Percentiles rank a stretch among this genome's conserved stretches.
Evolutionary conservation across 2,113 vertebrate species (phyloP).

Genomic region (Pavo muticus): DNA sequence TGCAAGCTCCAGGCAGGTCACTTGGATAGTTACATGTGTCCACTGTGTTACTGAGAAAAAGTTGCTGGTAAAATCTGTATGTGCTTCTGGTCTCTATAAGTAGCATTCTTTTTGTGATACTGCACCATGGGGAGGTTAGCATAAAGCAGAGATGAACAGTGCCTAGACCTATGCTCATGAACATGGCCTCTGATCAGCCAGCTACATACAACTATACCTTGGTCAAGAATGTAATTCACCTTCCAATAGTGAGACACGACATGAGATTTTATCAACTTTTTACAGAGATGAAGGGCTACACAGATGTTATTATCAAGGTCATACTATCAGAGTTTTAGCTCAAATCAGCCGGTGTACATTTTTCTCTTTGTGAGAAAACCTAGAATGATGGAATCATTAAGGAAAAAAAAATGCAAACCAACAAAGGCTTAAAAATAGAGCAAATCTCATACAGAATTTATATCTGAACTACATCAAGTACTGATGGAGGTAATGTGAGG

Average conservation of each 20-base stretch:
- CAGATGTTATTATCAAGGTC: not conserved
- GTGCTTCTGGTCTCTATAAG: not conserved
- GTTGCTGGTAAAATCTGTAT: not conserved
- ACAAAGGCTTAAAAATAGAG: not conserved
- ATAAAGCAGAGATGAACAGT: not conserved
- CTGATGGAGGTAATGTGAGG: not conserved
- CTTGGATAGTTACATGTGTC: not conserved
- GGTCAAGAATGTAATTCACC: not conserved
- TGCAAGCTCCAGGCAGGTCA: not conserved
- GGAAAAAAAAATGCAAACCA: not conserved
- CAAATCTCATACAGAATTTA: not conserved
- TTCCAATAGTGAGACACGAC: not conserved
- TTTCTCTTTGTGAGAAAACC: not conserved
- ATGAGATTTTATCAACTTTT: not conserved
- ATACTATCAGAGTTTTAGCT: not conserved
- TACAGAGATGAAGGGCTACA: not conserved
- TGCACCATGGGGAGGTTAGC: not conserved
- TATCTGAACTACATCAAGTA: not conserved
- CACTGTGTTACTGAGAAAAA: fast-evolving
- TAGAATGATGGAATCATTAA: not conserved
- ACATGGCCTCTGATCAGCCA: fast-evolving
- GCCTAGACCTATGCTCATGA: not conserved
- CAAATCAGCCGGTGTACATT: not conserved
- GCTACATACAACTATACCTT: fast-evolving
- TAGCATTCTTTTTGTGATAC: fast-evolving